Conservation (phyloP, 2,888 invertebrate species). For the Ectropis crepuscularia region DNA sequence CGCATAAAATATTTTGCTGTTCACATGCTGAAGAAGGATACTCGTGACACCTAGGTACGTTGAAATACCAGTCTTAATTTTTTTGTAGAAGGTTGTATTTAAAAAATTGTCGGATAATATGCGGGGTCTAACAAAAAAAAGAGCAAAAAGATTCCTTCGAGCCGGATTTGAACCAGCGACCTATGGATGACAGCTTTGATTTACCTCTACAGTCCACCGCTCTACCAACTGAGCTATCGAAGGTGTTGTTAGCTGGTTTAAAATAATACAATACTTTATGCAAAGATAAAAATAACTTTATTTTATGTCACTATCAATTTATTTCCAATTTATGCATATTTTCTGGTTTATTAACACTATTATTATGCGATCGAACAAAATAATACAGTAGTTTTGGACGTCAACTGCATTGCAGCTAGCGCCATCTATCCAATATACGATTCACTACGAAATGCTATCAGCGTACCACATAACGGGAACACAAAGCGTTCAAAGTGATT, state of each 20-base stretch:
- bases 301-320: not conserved
- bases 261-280: conserved; percentile 35
- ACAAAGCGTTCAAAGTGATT: too few relatives aligned
- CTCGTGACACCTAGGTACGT: too few relatives aligned
- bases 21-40: not conserved
- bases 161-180: conserved; percentile 87
- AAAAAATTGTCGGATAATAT: too few relatives aligned
- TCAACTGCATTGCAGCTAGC: not conserved
- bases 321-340: too few relatives aligned
- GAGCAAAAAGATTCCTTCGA: conserved; percentile 72
- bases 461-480: too few relatives aligned
- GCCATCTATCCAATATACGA: conserved; percentile 13
- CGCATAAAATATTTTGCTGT: conserved; percentile 1
- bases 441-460: conserved; percentile 1
- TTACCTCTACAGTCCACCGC: conserved; percentile 82
- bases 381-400: not conserved
- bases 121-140: not conserved
- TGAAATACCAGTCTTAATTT: too few relatives aligned
- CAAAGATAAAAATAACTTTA: not conserved
- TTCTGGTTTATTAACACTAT: too few relatives aligned
- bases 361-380: not conserved
- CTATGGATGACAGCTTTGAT: conserved; percentile 76
- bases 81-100: not conserved
- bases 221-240: conserved; percentile 86
- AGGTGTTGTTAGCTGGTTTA: conserved; percentile 47